Evolutionary conservation across 1,140 invertebrate genomes (phyloP), one percentile per base, ranked within the genome.

Genomic region (Musca domestica): DNA sequence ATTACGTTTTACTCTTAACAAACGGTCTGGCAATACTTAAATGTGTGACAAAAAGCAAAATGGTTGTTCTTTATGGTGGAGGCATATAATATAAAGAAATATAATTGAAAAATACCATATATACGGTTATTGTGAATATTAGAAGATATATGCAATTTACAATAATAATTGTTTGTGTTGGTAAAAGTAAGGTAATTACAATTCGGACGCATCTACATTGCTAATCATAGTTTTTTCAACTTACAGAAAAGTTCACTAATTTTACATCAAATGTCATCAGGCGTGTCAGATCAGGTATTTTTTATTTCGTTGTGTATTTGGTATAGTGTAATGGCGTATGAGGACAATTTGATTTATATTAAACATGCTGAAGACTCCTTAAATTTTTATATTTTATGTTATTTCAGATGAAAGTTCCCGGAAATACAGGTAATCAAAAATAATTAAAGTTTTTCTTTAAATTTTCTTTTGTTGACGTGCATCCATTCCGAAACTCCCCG

Each of bases 211-310:
- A 3, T 30, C 3, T 30, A 30, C 3, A 30, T 3, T 30, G 27
- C 3, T 3, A 3, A 30, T 9, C 27, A 30, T 30, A 30, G 3
- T 52, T 54, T 48, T 17, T 68, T 68, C 34, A 47, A 30, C 46
- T 68, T 68, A 22, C 61, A 68, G 67, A n/a, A 68, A 64, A 64
- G 67, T 65, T 64, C 67, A 41, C 27, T 54, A 65, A 41, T 27
- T 69, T 54, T 48, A 66, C 54, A 58, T 86, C 86, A 86, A 87
- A 88, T 88, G 86, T 88, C 86, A 87, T 86, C 86, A 87, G 86
- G 86, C 86, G 86, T 88, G 86, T 87, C 86, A 86, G 86, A 88
- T 84, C 86, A 88, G 86, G 86, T 88, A 87, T 27, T 64, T 46
- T 22, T 56, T 19, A 25, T 22, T 54, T 20, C 5, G 19, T 12